Evolutionary conservation across 2,888 invertebrate species (phyloP).

Genomic region (Callinectes sapidus): DNA sequence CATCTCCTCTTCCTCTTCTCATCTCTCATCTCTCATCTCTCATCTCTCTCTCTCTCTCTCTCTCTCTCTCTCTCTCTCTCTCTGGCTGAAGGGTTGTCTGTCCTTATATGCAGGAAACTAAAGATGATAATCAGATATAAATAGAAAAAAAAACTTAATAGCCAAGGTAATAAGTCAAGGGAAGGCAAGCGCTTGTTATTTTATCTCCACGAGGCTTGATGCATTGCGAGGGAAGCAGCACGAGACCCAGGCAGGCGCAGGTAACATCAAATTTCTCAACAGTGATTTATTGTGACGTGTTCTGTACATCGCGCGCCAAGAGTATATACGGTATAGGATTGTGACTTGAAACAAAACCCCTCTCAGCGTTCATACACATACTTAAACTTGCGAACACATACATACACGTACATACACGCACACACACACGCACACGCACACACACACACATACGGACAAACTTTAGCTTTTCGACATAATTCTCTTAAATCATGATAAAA

Average conservation of each 20-base stretch:
- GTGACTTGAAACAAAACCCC: no score
- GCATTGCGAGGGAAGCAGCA: neutral
- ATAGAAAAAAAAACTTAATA: neutral
- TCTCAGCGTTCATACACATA: no score
- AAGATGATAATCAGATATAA: neutral
- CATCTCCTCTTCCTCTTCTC: neutral
- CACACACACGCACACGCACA: no score
- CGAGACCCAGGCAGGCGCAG: neutral
- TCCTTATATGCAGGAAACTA: neutral
- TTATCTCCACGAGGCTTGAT: neutral
- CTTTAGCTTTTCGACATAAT: no score
- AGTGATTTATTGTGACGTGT: neutral
- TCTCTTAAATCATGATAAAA: no score
- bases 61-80: constrained; percentile 38
- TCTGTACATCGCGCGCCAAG: no score
- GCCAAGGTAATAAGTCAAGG: neutral
- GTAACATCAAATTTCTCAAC: neutral
- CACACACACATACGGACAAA: no score
- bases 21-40: neutral
- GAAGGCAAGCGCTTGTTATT: neutral
- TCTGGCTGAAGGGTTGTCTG: neutral
- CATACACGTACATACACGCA: no score
- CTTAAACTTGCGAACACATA: no score
- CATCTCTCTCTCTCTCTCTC: constrained; percentile 15
- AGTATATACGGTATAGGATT: no score